These are phyloP conservation scores for Steinernema khuongi DNA, from an alignment of 1,140 invertebrate genomes.

Conservation along the genomic window DNA sequence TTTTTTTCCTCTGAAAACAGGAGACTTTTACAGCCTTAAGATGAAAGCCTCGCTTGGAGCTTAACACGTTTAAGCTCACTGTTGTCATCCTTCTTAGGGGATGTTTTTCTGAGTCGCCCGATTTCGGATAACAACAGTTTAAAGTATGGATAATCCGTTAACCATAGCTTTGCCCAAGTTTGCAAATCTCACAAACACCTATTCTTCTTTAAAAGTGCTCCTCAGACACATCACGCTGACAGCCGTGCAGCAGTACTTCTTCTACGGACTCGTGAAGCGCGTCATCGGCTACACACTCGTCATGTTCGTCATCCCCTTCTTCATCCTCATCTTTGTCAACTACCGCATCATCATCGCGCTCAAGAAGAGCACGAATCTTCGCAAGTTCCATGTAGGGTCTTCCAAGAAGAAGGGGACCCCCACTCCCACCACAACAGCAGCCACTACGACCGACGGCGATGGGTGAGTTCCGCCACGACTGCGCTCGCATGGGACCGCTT, in stretches of 20 bases:
- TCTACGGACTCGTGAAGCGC: conserved; percentile 50
- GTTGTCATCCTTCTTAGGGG: too few species aligned
- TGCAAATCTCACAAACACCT: neutral
- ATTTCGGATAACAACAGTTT: too few species aligned
- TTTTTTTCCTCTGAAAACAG: too few species aligned
- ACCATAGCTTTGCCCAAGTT: too few species aligned
- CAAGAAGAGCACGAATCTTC: conserved; percentile 41
- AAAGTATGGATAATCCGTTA: too few species aligned
- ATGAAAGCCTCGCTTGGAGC: too few species aligned
- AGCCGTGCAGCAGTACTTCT: conserved; percentile 21
- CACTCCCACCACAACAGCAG: too few species aligned
- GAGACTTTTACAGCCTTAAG: too few species aligned
- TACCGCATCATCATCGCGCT: conserved; percentile 52
- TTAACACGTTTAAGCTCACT: too few species aligned
- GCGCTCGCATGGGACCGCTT: conserved; percentile 9
- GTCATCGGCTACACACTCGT: conserved; percentile 52
- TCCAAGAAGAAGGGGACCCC: conserved; percentile 47
- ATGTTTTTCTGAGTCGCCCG: too few species aligned
- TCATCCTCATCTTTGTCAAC: conserved; percentile 49
- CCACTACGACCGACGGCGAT: conserved; percentile 20
- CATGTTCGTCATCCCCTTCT: conserved; percentile 56
- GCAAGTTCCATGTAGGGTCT: conserved; percentile 47
- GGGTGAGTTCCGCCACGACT: neutral
- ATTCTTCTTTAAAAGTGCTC: too few species aligned
- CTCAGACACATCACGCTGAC: conserved; percentile 49